A percentile compares a stretch with the other conserved stretches of the same genome.
These are phyloP conservation scores for Drosophila aldrichi DNA, from an alignment of 2,888 invertebrate species.

Conservation along the genomic window DNA sequence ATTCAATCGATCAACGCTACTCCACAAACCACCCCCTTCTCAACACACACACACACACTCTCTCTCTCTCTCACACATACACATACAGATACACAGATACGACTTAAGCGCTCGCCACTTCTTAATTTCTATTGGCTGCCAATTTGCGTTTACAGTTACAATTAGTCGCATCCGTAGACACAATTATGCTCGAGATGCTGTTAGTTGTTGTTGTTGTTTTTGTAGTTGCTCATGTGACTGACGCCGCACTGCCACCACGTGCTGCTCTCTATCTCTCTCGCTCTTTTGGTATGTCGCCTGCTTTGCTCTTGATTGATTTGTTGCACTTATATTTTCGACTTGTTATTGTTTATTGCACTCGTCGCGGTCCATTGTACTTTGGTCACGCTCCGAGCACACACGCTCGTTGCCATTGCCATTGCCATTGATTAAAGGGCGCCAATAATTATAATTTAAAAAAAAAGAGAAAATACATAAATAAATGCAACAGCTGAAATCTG, in stretches of 20 bases:
- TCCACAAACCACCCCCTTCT: not conserved
- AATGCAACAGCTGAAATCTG: slow-evolving; percentile 6
- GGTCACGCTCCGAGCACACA: slow-evolving; percentile 38
- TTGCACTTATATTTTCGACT: slow-evolving; percentile 35
- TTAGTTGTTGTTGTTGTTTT: slow-evolving; percentile 25
- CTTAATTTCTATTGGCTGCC: slow-evolving; percentile 59
- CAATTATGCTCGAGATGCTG: slow-evolving; percentile 56
- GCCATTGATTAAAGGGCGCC: slow-evolving; percentile 39
- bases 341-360: slow-evolving; percentile 37
- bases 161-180: slow-evolving; percentile 70
- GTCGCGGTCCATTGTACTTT: slow-evolving; percentile 42
- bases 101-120: slow-evolving; percentile 53
- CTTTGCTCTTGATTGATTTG: slow-evolving; percentile 53
- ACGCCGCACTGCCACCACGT: slow-evolving; percentile 50
- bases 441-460: not conserved
- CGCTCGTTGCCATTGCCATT: slow-evolving; percentile 21
- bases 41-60: not conserved
- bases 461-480: not conserved
- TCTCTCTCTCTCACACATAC: not conserved
- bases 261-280: slow-evolving; percentile 3
- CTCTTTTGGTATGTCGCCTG: slow-evolving; percentile 9
- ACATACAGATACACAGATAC: slow-evolving; percentile 4
- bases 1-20: slow-evolving; percentile 70
- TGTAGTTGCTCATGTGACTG: slow-evolving; percentile 44
- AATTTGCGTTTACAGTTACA: slow-evolving; percentile 77